Base-by-base conservation (phyloP, 2,888 invertebrate genomes). In the Eudasyphora cyanicolor region DNA sequence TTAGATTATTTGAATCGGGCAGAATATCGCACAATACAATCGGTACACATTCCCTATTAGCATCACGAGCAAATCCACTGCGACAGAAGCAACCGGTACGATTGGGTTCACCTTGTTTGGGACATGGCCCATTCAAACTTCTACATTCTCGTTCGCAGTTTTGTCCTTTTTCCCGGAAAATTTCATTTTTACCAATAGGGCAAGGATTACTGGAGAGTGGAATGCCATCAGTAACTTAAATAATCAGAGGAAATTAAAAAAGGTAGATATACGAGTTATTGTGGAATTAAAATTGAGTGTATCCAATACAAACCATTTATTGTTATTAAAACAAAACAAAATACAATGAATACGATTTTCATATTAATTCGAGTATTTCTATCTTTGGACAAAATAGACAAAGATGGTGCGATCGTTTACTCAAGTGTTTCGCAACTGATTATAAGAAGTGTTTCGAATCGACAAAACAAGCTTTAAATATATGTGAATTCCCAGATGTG, bases 71-170 rank as follows among this genome's bases (percentile, higher is more conserved):
- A 74, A 79, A 85, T 21, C 78, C 85, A 76, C 6, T 71, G 35
- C 82, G 82, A 51, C 85, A 85, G 69, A 82, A 85, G 17, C 85
- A 85, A 29, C 85, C 85, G 2, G 82, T 82, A n/a, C 78, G 78
- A 49, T 81, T 78, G 2, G 83, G 83, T 7, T 73, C 75, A 14
- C 83, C 83, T 19, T 67, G 64, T 51, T 86, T 84, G 3, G 38
- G 21, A 45, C 82, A 86, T 6, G 69, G 73, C 38, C 70, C 71
- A 62, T 76, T 57, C 5, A 86, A 64, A 49, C 70, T 64, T 4
- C 6, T 60, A 60, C 86, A 86, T 1, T 57, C 77, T 7, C 76
- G 82, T 60, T 86, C 85, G 54, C 86, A 86, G 24, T 85, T 85
- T 17, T 83, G 85, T 5, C 86, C 86, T 42, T 84, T 38, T 21